Evolutionary conservation across 2,888 invertebrate species (phyloP).

Genomic region (Branchinecta sandiegonensis): DNA sequence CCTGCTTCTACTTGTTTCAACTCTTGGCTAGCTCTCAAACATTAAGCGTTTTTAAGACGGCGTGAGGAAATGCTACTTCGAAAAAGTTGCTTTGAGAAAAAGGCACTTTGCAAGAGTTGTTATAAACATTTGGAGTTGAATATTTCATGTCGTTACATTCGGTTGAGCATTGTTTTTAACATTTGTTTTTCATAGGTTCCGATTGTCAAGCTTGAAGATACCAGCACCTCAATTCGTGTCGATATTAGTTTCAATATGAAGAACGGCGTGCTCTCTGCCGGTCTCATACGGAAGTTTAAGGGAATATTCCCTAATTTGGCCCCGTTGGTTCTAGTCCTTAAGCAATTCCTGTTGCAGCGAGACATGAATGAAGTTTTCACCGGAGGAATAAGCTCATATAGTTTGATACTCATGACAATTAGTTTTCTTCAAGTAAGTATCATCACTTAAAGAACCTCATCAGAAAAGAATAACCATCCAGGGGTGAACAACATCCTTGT

Average conservation of each 20-base stretch:
- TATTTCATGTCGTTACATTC: no score
- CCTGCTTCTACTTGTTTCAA: no score
- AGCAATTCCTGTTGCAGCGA: constrained; percentile 93
- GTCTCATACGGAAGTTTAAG: constrained; percentile 82
- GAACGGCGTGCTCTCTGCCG: constrained; percentile 91
- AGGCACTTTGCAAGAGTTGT: no score
- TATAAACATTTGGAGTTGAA: no score
- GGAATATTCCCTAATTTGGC: constrained; percentile 67
- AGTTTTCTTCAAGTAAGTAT: constrained; percentile 60
- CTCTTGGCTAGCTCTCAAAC: no score
- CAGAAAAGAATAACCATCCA: no score
- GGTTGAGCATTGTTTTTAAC: not conserved
- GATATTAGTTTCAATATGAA: constrained; percentile 99
- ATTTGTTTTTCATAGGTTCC: constrained; percentile 48
- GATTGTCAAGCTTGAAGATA: constrained; percentile 91
- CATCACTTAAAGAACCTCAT: no score
- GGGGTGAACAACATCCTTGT: no score
- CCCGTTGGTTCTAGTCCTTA: constrained; percentile 88
- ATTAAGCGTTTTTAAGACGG: no score
- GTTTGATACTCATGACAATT: constrained; percentile 93
- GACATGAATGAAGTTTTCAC: constrained; percentile 99
- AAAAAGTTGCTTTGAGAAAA: no score
- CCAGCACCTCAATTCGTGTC: constrained; percentile 70
- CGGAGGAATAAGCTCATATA: constrained; percentile 97
- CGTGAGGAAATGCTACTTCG: no score